These are phyloP conservation scores for Camelus bactrianus DNA, from an alignment of 2,113 vertebrate genomes.

Conservation along the genomic window DNA sequence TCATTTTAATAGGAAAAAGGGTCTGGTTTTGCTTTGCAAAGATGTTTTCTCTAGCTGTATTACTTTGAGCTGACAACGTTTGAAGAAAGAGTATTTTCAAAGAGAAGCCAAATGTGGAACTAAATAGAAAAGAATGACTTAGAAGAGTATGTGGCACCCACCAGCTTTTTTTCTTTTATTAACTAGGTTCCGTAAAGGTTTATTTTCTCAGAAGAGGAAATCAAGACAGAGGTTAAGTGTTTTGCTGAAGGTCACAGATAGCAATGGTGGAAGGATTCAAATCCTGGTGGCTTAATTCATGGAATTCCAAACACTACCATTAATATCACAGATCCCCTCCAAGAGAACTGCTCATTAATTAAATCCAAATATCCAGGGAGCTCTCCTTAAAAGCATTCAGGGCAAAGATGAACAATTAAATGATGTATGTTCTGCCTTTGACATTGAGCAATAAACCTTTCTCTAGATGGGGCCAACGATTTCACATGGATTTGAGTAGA, in stretches of 20 bases:
- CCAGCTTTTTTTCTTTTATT: neutral
- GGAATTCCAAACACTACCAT: neutral
- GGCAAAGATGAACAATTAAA: neutral
- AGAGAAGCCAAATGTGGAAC: neutral
- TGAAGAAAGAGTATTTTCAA: neutral
- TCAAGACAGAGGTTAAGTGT: neutral
- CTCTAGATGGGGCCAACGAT: neutral
- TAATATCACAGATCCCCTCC: neutral
- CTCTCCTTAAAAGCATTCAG: neutral
- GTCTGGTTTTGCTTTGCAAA: neutral
- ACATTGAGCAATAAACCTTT: neutral
- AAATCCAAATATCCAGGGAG: neutral
- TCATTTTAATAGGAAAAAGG: neutral
- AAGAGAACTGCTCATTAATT: neutral
- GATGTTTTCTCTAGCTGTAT: constrained; percentile 2
- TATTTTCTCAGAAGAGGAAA: neutral
- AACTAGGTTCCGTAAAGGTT: neutral
- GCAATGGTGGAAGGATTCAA: neutral
- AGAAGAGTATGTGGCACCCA: neutral
- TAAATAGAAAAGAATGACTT: neutral
- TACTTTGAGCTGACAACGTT: neutral
- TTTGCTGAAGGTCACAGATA: neutral
- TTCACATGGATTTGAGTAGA: neutral
- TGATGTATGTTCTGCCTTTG: neutral
- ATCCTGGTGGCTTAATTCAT: neutral